Percentiles rank a stretch among this genome's conserved stretches.
Conservation (phyloP, 2,113 vertebrate genomes). For the Syngnathus typhle region DNA sequence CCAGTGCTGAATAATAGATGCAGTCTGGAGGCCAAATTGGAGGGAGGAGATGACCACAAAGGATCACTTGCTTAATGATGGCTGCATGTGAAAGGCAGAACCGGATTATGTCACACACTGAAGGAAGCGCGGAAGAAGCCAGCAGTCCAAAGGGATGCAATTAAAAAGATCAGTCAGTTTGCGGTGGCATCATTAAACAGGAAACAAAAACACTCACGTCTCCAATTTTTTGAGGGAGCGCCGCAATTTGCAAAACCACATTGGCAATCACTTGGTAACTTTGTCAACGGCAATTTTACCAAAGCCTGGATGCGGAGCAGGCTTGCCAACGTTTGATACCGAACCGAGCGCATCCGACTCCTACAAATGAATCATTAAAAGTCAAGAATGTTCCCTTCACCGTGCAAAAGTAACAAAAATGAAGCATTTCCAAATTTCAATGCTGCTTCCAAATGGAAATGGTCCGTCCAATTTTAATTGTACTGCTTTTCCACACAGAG, state of each 20-base stretch:
- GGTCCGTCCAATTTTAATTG: too few species aligned
- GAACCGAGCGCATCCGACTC: neutral
- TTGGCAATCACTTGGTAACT: too few species aligned
- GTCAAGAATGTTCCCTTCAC: neutral
- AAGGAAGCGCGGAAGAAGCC: conserved; percentile 28
- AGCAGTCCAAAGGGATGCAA: conserved; percentile 53
- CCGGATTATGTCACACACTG: conserved; percentile 33
- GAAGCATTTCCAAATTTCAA: neutral
- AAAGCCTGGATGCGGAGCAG: neutral
- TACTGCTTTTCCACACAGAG: too few species aligned
- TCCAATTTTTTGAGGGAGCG: neutral
- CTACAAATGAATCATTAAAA: neutral
- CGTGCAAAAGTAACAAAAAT: neutral
- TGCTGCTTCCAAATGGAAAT: neutral
- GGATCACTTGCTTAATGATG: conserved; percentile 23
- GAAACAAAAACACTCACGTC: conserved; percentile 32
- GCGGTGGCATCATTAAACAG: conserved; percentile 44
- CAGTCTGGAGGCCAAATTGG: conserved; percentile 15
- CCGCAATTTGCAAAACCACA: conserved; percentile 13
- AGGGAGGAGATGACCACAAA: conserved; percentile 20
- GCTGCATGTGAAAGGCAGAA: conserved; percentile 21
- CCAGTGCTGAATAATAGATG: conserved; percentile 36
- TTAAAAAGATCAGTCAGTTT: conserved; percentile 52
- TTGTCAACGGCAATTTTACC: neutral
- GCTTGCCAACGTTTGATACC: neutral